A percentile compares a stretch with the other conserved stretches of the same genome.
Evolutionary conservation across 2,888 invertebrate genomes (phyloP).

Genomic region (Coelinius sp.): DNA sequence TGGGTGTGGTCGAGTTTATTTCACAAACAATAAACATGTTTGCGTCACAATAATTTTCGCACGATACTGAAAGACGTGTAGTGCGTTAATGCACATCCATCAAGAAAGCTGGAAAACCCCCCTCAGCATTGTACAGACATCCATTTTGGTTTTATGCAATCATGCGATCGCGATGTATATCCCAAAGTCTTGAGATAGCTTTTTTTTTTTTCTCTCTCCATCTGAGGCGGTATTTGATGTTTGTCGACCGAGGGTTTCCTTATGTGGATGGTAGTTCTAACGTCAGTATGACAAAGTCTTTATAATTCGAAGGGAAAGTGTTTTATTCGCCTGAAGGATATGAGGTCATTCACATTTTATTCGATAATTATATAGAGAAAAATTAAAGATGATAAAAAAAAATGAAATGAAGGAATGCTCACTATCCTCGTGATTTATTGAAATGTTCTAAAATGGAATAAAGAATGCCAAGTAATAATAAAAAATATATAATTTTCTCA

Average conservation of each 20-base stretch:
- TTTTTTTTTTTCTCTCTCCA: neutral
- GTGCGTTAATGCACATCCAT: too few species aligned
- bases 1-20: too few species aligned
- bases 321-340: neutral
- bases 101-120: neutral
- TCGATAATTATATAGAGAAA: neutral
- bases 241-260: conserved; percentile 14
- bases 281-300: conserved; percentile 15
- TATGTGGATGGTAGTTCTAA: conserved; percentile 32
- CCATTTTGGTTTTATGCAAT: neutral
- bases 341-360: conserved; percentile 5
- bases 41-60: neutral
- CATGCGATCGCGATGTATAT: neutral
- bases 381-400: neutral
- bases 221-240: neutral
- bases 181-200: neutral
- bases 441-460: neutral
- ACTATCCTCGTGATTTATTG: neutral
- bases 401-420: too few species aligned
- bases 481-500: neutral
- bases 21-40: neutral
- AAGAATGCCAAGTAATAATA: neutral
- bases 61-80: too few species aligned
- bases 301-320: conserved; percentile 11
- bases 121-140: neutral